A percentile compares a stretch with the other conserved stretches of the same genome.
phyloP scores from a whole-genome alignment of 2,113 vertebrate genomes.

The Dasypus novemcinctus region DNA sequence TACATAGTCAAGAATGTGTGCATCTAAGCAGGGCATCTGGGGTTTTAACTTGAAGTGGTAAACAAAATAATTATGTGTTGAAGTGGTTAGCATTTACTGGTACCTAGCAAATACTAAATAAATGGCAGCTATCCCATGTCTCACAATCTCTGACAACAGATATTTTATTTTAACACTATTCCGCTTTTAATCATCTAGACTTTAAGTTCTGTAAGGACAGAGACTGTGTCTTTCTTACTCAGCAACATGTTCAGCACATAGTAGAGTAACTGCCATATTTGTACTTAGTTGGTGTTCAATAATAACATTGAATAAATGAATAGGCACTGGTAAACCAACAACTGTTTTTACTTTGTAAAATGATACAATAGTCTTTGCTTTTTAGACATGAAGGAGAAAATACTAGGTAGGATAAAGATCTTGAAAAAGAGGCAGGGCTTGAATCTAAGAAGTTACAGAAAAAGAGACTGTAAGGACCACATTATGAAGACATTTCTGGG shows the following conservation, averaged over 20 bases:
- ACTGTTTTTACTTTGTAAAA: not conserved
- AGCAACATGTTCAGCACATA: not conserved
- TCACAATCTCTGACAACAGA: not conserved
- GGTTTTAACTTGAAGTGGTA: not conserved
- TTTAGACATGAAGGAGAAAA: not conserved
- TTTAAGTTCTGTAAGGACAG: not conserved
- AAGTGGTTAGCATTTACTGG: not conserved
- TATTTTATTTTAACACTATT: conserved; percentile 29
- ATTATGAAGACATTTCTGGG: too few species aligned
- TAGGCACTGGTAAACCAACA: not conserved
- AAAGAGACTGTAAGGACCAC: too few species aligned
- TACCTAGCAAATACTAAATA: not conserved
- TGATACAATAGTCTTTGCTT: not conserved
- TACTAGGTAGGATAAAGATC: not conserved
- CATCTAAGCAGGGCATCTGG: not conserved
- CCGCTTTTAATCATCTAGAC: not conserved
- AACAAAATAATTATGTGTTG: not conserved
- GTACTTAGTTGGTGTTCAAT: not conserved
- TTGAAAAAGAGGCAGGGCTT: too few species aligned
- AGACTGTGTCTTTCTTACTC: not conserved
- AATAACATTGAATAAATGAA: not conserved
- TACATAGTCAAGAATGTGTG: not conserved
- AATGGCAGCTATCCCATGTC: not conserved
- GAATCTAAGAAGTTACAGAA: too few species aligned
- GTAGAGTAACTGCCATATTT: not conserved